Evolutionary conservation across 2,113 vertebrate species (phyloP), one percentile per base, ranked within the genome.

Genomic region (Pteruthius melanotis): DNA sequence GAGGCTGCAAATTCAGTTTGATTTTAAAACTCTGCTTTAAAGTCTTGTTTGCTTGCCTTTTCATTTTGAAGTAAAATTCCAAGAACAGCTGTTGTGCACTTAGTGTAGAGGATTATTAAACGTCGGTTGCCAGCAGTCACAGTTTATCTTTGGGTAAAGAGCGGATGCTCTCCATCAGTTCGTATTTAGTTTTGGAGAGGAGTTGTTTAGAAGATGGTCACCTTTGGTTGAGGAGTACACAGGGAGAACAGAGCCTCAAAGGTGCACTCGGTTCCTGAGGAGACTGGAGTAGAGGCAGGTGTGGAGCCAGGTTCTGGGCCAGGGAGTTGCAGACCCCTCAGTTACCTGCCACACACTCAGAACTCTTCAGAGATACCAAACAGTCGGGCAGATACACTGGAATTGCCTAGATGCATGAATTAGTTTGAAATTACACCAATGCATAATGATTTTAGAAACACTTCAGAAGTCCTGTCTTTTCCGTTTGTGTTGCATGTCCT

Each of bases 11-110:
- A 88, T 85, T 86, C 76, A 3, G 5, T 44, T 80, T 76, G 44
- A 30, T 79, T 91, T 86, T 89, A 37, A 64, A 83, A 39, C 35
- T 92, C 26, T 75, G 35, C 47, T 68, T 91, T 72, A 13, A 90
- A 80, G 35, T 44, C 33, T 47, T n/a, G 5, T 45, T 79, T 76
- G 4, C 69, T 56, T 76, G 39, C 7, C 27, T 31, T 49, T 86
- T 76, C 7, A 5, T 83, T 93, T 82, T 72, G 71, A 56, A 76
- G 37, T 68, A 40, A 65, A 71, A 76, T 80, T 79, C n/a, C 57
- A 50, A 57, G 23, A 82, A n/a, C 23, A 53, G 35, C 70, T 39
- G 9, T 35, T 56, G 63, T 24, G 16, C n/a, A 52, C 44, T 52
- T 26, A 35, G 20, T 24, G 6, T 26, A 26, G 74, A 31, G 45